phyloP scores from a whole-genome alignment of 2,797 vertebrate species.

The Rhadinocentrus ornatus region DNA sequence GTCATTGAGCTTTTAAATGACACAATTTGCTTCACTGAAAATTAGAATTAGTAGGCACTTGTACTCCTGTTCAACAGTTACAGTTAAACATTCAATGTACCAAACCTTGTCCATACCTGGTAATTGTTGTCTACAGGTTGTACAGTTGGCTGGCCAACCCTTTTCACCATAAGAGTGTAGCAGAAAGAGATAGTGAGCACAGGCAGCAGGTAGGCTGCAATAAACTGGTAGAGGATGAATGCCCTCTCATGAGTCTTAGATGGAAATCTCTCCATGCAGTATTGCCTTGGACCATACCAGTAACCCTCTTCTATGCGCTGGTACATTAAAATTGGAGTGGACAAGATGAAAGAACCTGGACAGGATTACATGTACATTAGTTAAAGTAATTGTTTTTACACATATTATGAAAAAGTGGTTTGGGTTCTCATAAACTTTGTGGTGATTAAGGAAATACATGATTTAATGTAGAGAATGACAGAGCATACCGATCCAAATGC shows the following conservation, averaged over 20 bases:
- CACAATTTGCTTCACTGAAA: too few species aligned
- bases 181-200: conserved; percentile 87
- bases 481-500: conserved; percentile 85
- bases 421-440: neutral
- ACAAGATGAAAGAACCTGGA: conserved; percentile 86
- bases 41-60: neutral
- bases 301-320: conserved; percentile 87
- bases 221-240: conserved; percentile 88
- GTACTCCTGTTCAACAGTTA: neutral
- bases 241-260: conserved; percentile 84
- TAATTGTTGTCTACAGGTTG: conserved; percentile 87
- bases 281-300: conserved; percentile 87
- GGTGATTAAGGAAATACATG: neutral
- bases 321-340: conserved; percentile 85
- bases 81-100: neutral
- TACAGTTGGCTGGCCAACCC: conserved; percentile 84
- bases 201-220: conserved; percentile 85
- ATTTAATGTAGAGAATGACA: neutral
- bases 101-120: conserved; percentile 73
- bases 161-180: conserved; percentile 87
- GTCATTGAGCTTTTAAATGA: neutral
- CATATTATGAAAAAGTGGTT: neutral
- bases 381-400: neutral
- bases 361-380: conserved; percentile 12
- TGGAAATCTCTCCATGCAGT: conserved; percentile 87